Base-by-base conservation (phyloP, 1,140 invertebrate genomes). In the Euwallacea similis region DNA sequence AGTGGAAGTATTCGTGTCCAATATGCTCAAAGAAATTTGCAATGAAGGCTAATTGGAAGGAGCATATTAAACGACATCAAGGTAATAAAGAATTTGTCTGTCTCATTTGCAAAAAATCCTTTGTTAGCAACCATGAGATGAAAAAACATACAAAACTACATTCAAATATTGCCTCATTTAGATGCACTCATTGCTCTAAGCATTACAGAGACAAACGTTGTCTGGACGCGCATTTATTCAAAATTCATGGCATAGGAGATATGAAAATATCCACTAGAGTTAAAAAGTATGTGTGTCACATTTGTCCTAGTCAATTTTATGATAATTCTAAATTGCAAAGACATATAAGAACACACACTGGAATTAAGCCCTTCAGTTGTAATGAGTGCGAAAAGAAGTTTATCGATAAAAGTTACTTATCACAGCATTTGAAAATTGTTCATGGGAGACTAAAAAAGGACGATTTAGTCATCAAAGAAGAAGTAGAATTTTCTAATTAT, bases 1-100 rank as follows among this genome's bases (percentile, higher is more conserved):
- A 73, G 33, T 79, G 78, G 78, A 79, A 79, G n/a, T 77, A 76
- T 55, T 59, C 63, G 0, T 79, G 78, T 66, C 59, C 72, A 11
- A 11, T 74, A 15, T 79, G 78, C 62, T 58, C 11, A 8, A 75
- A 75, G 41, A 64, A 72, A 54, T 79, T 79, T 66, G 75, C 78
- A 0, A 47, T 77, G 41, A 79, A 78, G 60, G 74, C 73, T 4
- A 73, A 74, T 54, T 76, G 63, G 33, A 75, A 76, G 53, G 72
- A 77, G 43, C 95, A 97, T 77, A 88, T 94, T 84, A 88, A 88
- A 46, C 90, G 90, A 33, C 92, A 94, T 75, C 82, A 83, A 0
- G 85, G 88, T 7, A 82, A 83, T 21, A 93, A 93, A 66, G 87
- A 90, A 0, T 93, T 93, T 78, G 82, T 84, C 0, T 95, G 92